phyloP scores from a whole-genome alignment of 2,888 invertebrate genomes.

The Zaprionus lineosus region DNA sequence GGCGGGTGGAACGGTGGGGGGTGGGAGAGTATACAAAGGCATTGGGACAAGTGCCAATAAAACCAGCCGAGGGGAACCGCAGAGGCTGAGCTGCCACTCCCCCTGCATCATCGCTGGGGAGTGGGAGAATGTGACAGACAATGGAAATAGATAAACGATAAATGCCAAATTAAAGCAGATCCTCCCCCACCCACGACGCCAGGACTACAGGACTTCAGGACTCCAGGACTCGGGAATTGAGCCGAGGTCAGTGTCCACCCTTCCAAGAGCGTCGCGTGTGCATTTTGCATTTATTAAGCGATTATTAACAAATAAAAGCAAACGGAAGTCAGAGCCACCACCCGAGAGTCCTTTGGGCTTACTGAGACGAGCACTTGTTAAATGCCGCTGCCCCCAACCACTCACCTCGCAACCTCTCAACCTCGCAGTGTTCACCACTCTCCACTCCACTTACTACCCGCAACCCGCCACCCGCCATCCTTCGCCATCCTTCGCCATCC shows the following conservation, averaged over 20 bases:
- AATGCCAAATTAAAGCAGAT: constrained; percentile 63
- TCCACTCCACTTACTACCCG: background rate
- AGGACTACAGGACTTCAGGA: too few relatives aligned
- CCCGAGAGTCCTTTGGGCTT: constrained; percentile 9
- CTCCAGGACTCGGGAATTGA: background rate
- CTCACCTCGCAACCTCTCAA: background rate
- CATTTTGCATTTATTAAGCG: constrained; percentile 81
- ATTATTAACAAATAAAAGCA: constrained; percentile 79
- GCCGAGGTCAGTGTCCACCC: background rate
- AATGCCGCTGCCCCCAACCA: constrained; percentile 3
- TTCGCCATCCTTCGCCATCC: too few relatives aligned
- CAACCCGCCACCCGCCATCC: too few relatives aligned
- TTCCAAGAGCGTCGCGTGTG: constrained; percentile 37
- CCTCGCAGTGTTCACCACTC: background rate
- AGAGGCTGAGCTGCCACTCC: too few relatives aligned
- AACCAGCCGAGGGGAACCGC: too few relatives aligned
- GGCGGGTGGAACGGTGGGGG: background rate
- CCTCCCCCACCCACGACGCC: too few relatives aligned
- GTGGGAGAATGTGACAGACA: too few relatives aligned
- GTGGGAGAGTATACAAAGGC: background rate
- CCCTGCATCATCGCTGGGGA: too few relatives aligned
- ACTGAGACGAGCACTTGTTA: constrained; percentile 33
- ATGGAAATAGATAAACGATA: constrained; percentile 67
- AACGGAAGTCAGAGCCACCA: constrained; percentile 38
- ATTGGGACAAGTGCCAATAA: constrained; percentile 52